A percentile compares a stretch with the other conserved stretches of the same genome.
Evolutionary conservation across 2,888 invertebrate species (phyloP).

Genomic region (Latrodectus hesperus): DNA sequence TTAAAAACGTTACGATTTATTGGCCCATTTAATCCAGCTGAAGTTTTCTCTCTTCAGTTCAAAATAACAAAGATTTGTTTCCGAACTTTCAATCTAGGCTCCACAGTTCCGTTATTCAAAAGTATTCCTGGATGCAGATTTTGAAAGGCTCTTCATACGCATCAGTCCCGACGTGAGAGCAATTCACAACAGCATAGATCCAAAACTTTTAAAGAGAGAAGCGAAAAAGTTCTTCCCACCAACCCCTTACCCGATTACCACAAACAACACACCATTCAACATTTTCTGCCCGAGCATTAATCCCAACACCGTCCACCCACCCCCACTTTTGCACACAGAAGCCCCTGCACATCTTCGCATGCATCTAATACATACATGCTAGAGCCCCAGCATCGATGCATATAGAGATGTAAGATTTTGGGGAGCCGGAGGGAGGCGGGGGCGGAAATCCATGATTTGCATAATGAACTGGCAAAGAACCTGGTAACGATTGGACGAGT

Average conservation of each 20-base stretch:
- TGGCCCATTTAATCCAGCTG: no score
- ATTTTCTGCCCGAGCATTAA: background rate
- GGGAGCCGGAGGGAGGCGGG: background rate
- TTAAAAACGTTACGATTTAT: no score
- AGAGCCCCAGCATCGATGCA: slow-evolving; percentile 12
- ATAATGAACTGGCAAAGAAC: slow-evolving; percentile 59
- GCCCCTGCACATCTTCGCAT: background rate
- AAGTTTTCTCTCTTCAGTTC: no score
- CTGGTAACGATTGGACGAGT: slow-evolving; percentile 53
- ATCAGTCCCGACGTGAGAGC: no score
- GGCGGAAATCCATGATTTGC: slow-evolving; percentile 65
- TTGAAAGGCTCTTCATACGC: no score
- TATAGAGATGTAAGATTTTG: slow-evolving; percentile 48
- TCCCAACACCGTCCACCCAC: slow-evolving; percentile 16
- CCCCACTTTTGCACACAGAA: slow-evolving; percentile 8
- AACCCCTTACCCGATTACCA: background rate
- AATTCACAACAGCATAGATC: background rate
- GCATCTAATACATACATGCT: slow-evolving; percentile 1
- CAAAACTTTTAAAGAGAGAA: background rate
- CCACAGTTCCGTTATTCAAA: no score
- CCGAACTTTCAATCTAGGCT: no score
- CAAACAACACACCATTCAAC: slow-evolving; percentile 29
- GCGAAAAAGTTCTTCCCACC: background rate
- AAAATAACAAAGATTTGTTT: no score
- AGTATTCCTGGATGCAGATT: no score